phyloP scores from a whole-genome alignment of 2,888 invertebrate genomes.

The Augiades crinisus region DNA sequence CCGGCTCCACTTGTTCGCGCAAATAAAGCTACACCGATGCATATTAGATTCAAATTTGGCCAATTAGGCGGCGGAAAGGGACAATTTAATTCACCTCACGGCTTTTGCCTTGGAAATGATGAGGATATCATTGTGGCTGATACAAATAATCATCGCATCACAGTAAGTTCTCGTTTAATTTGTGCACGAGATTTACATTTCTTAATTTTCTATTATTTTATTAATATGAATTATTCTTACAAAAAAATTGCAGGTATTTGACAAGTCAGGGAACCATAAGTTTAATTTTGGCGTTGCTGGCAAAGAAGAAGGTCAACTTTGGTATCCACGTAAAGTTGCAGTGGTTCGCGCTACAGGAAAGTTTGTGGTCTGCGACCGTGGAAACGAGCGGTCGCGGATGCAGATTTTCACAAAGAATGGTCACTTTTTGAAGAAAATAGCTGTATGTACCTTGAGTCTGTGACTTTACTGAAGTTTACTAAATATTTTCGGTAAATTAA shows the following conservation, averaged over 20 bases:
- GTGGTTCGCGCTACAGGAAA: constrained; percentile 93
- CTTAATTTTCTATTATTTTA: neutral
- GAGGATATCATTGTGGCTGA: constrained; percentile 98
- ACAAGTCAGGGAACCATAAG: constrained; percentile 95
- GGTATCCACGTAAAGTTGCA: constrained; percentile 98
- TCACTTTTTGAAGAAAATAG: constrained; percentile 97
- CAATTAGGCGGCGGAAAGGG: constrained; percentile 95
- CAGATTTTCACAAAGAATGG: constrained; percentile 98
- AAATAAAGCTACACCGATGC: constrained; percentile 91
- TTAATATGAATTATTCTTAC: constrained; percentile 20
- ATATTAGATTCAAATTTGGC: constrained; percentile 95
- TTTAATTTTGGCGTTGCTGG: constrained; percentile 97
- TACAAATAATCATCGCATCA: constrained; percentile 97
- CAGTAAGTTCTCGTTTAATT: constrained; percentile 72
- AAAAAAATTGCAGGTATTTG: constrained; percentile 94
- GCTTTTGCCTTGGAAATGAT: constrained; percentile 96
- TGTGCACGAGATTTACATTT: neutral
- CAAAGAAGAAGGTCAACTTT: constrained; percentile 97
- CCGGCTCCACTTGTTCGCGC: constrained; percentile 82
- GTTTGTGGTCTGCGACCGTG: constrained; percentile 98
- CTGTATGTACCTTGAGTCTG: constrained; percentile 76
- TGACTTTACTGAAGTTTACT: too few relatives aligned
- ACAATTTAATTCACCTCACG: constrained; percentile 98
- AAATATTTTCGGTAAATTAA: too few relatives aligned
- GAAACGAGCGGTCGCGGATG: constrained; percentile 97